phyloP scores from a whole-genome alignment of 2,797 vertebrate species.

The Corythornis leucogaster region DNA sequence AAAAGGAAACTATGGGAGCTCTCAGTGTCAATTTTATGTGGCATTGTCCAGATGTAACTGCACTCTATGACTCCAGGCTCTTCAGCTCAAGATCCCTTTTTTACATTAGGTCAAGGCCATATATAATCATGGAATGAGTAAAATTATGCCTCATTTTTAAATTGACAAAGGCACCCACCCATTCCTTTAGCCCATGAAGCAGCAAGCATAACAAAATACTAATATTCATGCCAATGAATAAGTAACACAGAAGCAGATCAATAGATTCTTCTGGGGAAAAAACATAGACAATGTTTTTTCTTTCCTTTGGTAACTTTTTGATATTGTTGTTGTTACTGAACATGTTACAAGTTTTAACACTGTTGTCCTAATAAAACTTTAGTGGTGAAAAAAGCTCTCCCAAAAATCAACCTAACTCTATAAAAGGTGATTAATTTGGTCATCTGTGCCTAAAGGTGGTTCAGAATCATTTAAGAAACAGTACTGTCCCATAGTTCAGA shows the following conservation, averaged over 20 bases:
- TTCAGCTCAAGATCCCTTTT: background rate
- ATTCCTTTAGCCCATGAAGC: background rate
- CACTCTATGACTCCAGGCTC: background rate
- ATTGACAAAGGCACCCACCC: background rate
- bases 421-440: background rate
- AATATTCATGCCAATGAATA: background rate
- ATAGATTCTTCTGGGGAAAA: background rate
- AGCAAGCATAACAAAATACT: background rate
- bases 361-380: background rate
- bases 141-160: background rate
- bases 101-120: background rate
- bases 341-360: background rate
- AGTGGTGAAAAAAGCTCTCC: background rate
- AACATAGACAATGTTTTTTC: background rate
- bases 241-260: background rate
- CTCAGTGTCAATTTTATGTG: background rate
- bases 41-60: background rate
- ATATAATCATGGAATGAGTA: background rate
- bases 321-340: background rate
- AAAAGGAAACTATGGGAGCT: background rate
- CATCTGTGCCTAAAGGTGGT: fast-evolving
- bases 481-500: background rate
- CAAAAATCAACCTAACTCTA: background rate
- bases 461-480: background rate
- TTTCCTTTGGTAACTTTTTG: background rate